phyloP scores from a whole-genome alignment of 2,888 invertebrate species.

The Galerucella calmariensis region DNA sequence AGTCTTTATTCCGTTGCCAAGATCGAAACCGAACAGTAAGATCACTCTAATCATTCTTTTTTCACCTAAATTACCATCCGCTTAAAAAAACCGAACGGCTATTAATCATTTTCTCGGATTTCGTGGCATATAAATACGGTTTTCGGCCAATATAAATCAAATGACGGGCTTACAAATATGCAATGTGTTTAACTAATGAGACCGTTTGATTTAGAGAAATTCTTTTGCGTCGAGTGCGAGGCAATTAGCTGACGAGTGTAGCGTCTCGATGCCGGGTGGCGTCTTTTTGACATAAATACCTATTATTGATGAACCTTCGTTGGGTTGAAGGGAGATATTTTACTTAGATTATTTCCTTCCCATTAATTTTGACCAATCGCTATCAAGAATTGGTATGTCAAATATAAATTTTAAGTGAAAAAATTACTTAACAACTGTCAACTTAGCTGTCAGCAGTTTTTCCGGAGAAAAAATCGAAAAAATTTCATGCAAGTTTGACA shows the following conservation, averaged over 20 bases:
- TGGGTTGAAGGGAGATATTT: constrained; percentile 17
- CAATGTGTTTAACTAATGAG: constrained; percentile 56
- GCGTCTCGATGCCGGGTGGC: constrained; percentile 29
- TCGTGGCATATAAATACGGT: constrained; percentile 50
- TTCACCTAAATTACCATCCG: constrained; percentile 30
- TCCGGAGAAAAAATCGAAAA: no score
- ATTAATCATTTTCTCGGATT: constrained; percentile 48
- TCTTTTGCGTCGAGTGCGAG: constrained; percentile 44
- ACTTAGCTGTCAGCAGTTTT: no score
- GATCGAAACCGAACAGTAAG: constrained; percentile 5
- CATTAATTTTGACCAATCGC: no score
- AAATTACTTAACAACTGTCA: no score
- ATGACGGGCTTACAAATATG: constrained; percentile 53
- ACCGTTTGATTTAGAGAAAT: constrained; percentile 53
- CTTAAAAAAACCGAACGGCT: constrained; percentile 23
- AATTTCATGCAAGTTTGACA: no score
- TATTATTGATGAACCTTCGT: neutral
- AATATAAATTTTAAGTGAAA: no score
- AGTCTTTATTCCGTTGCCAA: constrained; percentile 24
- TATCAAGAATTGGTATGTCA: no score
- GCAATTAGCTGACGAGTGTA: constrained; percentile 40
- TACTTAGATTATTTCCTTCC: neutral
- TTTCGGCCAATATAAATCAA: constrained; percentile 55
- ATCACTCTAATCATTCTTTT: constrained; percentile 26
- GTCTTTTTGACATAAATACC: constrained; percentile 27